These are phyloP conservation scores for Burhinus bistriatus DNA, from an alignment of 2,113 vertebrate species.

Conservation along the genomic window DNA sequence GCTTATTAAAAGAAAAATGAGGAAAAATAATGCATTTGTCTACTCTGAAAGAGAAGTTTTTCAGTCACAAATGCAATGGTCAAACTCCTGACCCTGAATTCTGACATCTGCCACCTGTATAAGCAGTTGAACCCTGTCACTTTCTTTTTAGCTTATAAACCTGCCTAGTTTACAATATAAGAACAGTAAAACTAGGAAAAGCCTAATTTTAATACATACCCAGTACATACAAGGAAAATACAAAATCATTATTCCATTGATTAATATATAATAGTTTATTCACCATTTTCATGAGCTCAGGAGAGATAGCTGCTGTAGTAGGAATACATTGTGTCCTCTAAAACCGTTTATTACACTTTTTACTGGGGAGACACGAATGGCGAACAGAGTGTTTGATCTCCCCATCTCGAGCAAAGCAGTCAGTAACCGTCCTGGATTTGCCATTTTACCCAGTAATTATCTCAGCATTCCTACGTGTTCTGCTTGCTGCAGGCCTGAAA, in stretches of 20 bases:
- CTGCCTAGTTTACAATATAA: neutral
- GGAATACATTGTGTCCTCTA: neutral
- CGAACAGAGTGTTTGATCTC: neutral
- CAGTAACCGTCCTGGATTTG: neutral
- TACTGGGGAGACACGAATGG: neutral
- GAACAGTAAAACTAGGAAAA: neutral
- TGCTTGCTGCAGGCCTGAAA: neutral
- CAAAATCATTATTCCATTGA: neutral
- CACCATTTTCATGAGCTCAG: neutral
- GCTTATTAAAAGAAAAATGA: neutral
- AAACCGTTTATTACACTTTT: neutral
- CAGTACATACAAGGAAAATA: neutral
- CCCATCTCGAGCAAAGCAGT: neutral
- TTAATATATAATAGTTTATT: neutral
- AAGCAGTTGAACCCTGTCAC: neutral
- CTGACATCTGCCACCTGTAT: neutral
- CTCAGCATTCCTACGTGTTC: neutral
- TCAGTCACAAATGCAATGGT: neutral
- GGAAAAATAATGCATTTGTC: neutral
- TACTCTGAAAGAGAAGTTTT: neutral
- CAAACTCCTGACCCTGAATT: neutral
- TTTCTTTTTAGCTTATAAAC: neutral
- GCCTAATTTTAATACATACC: neutral
- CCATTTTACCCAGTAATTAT: neutral
- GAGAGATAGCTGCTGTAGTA: neutral